Evolutionary conservation across 53 echinoderm and acorn worm species (phyloP).

Genomic region (Luidia sarsii): DNA sequence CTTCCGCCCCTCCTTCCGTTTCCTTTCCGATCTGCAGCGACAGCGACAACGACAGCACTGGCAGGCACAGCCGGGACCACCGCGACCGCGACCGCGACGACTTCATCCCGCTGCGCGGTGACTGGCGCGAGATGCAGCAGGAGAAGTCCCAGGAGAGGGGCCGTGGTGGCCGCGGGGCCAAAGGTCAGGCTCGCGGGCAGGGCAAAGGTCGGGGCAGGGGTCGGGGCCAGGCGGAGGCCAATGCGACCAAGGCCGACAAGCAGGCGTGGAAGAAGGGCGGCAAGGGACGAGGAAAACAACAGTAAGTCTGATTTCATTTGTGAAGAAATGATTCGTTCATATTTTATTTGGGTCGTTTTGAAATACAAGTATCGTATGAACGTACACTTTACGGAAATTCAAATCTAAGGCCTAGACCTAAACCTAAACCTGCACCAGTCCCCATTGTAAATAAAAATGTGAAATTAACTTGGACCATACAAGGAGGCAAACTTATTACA

Average conservation of each 20-base stretch:
- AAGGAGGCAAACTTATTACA: too few species aligned
- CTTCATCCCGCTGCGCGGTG: conserved; percentile 52
- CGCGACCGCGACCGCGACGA: conserved; percentile 52
- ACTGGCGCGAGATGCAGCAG: conserved; percentile 57
- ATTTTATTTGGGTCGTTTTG: too few species aligned
- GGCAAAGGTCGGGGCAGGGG: conserved; percentile 86
- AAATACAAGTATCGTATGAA: too few species aligned
- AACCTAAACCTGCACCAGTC: too few species aligned
- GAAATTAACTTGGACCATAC: too few species aligned
- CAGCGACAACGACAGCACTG: conserved; percentile 49
- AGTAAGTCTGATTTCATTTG: conserved; percentile 11
- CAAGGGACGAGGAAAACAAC: conserved; percentile 60
- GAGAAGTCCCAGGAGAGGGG: conserved; percentile 66
- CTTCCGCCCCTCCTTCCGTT: too few species aligned
- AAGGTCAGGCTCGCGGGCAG: conserved; percentile 67
- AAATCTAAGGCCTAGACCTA: too few species aligned
- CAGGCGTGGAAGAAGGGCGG: conserved; percentile 69
- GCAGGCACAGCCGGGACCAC: conserved; percentile 52
- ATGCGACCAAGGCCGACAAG: conserved; percentile 18
- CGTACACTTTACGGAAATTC: too few species aligned
- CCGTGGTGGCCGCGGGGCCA: conserved; percentile 52
- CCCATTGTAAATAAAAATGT: too few species aligned
- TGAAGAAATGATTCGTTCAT: too few species aligned
- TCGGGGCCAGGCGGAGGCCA: conserved; percentile 46
- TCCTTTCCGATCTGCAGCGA: too few species aligned